phyloP scores from a whole-genome alignment of 1,140 invertebrate species.

The Drosophila sucinea region DNA sequence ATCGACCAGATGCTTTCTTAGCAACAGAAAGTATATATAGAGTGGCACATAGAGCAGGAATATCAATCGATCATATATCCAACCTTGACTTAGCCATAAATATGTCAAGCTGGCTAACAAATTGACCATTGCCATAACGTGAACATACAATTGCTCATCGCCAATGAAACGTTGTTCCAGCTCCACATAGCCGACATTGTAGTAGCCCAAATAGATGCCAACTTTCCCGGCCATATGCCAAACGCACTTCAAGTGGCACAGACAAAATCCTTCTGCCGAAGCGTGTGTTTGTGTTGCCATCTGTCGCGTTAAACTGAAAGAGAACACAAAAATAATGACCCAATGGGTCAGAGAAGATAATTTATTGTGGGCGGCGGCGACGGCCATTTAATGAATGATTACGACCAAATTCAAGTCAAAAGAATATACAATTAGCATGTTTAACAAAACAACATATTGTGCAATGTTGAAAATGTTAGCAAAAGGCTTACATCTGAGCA shows the following conservation, averaged over 20 bases:
- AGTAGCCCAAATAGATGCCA: slow-evolving; percentile 59
- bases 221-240: slow-evolving; percentile 41
- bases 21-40: slow-evolving; percentile 49
- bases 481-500: background rate
- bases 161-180: slow-evolving; percentile 18
- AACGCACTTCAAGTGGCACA: slow-evolving; percentile 57
- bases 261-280: slow-evolving; percentile 51
- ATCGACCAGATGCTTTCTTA: slow-evolving; percentile 40
- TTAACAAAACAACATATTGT: background rate
- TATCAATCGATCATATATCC: slow-evolving; percentile 49
- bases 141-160: slow-evolving; percentile 61
- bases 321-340: background rate
- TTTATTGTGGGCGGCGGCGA: background rate
- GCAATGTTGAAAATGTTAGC: background rate
- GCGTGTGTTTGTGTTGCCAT: slow-evolving; percentile 51
- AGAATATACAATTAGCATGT: no score
- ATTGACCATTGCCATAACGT: slow-evolving; percentile 40
- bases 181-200: slow-evolving; percentile 44
- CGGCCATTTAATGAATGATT: background rate
- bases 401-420: background rate
- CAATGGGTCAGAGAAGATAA: background rate
- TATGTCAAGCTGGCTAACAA: slow-evolving; percentile 33
- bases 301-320: slow-evolving; percentile 14
- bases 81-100: slow-evolving; percentile 47
- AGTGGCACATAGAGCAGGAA: slow-evolving; percentile 50